Percentiles rank a stretch among this genome's conserved stretches.
phyloP scores from a whole-genome alignment of 2,113 vertebrate species.

The Rana temporaria region DNA sequence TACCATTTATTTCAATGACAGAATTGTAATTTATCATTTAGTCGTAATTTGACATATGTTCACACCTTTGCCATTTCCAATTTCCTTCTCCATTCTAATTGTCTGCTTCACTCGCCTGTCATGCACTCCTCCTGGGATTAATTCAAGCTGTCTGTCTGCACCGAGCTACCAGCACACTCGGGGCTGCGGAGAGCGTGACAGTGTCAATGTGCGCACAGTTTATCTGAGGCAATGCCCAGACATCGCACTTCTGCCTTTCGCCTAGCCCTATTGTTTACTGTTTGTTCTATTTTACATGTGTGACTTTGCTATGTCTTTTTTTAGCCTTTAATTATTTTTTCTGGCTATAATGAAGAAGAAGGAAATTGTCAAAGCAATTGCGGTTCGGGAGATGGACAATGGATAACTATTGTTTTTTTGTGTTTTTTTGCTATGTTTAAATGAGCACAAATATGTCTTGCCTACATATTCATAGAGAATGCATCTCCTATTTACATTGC shows the following conservation, averaged over 20 bases:
- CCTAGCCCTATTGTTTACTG: slow-evolving; percentile 64
- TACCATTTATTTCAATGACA: slow-evolving; percentile 92
- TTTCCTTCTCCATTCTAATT: slow-evolving; percentile 98
- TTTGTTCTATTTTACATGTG: slow-evolving; percentile 66
- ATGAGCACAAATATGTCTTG: no score
- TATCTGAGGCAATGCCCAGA: slow-evolving; percentile 81
- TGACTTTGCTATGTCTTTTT: slow-evolving; percentile 71
- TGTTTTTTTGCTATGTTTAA: no score
- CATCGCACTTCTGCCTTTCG: slow-evolving; percentile 69
- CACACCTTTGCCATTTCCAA: slow-evolving; percentile 94
- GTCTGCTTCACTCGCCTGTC: slow-evolving; percentile 96
- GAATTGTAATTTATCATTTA: slow-evolving; percentile 99
- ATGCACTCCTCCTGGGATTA: slow-evolving; percentile 95
- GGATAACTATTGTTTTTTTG: neutral
- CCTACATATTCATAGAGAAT: no score
- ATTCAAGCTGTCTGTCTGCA: slow-evolving; percentile 98
- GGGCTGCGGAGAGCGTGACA: slow-evolving; percentile 89
- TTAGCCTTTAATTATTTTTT: slow-evolving; percentile 73
- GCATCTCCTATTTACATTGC: no score
- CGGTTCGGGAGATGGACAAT: slow-evolving; percentile 22
- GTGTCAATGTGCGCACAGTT: slow-evolving; percentile 85
- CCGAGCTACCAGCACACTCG: slow-evolving; percentile 85
- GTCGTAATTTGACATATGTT: slow-evolving; percentile 99
- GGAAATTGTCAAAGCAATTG: slow-evolving; percentile 70
- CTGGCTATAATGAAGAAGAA: slow-evolving; percentile 70